Evolutionary conservation across 2,113 vertebrate genomes (phyloP).

Genomic region (Diphyllodes magnificus): DNA sequence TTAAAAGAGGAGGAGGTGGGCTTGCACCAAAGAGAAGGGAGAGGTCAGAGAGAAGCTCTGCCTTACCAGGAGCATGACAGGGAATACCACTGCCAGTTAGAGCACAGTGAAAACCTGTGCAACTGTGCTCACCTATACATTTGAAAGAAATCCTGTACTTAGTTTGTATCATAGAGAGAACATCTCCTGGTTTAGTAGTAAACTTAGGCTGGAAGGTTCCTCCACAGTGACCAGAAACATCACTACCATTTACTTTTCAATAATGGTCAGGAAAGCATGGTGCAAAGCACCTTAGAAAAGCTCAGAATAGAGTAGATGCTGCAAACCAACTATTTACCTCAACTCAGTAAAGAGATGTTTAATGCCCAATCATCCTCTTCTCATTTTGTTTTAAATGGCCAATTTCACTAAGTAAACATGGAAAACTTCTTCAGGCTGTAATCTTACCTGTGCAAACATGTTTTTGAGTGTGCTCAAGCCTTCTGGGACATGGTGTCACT

Average conservation of each 20-base stretch:
- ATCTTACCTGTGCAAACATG: neutral
- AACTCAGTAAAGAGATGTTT: accelerated
- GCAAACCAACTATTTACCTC: neutral
- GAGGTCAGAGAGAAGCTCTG: neutral
- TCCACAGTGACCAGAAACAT: neutral
- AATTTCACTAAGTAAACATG: neutral
- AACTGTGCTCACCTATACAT: neutral
- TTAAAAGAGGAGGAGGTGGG: neutral
- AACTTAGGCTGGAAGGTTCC: neutral
- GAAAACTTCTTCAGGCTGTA: neutral
- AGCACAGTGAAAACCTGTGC: neutral
- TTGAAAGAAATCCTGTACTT: neutral
- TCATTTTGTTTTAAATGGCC: neutral
- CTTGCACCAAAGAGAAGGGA: neutral
- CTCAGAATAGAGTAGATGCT: accelerated
- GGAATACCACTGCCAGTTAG: neutral
- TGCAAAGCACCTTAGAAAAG: neutral
- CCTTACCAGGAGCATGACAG: accelerated
- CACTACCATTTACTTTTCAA: neutral
- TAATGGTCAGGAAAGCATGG: neutral
- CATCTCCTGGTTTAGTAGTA: neutral
- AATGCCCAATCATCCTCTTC: neutral
- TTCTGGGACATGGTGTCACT: neutral
- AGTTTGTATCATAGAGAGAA: neutral
- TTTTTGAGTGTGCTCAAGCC: neutral